These are phyloP conservation scores for Clarias macrocephalus DNA, from an alignment of 2,113 vertebrate species.

Conservation along the genomic window DNA sequence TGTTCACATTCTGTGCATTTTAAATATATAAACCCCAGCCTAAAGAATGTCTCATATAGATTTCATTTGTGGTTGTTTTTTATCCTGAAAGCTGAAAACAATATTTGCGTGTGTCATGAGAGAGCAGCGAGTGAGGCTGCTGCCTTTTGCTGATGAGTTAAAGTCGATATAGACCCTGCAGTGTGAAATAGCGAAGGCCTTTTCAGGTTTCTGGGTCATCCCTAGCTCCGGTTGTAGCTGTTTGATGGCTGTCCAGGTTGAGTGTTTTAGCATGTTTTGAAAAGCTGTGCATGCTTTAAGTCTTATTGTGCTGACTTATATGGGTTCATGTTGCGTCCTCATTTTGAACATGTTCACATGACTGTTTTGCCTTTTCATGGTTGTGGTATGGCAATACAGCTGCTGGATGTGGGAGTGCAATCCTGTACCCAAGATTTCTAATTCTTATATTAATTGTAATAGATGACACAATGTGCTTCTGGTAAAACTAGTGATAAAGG, in stretches of 20 bases:
- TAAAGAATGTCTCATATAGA: neutral
- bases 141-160: constrained; percentile 18
- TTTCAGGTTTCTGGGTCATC: constrained; percentile 34
- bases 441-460: constrained; percentile 21
- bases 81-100: neutral
- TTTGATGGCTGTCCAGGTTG: neutral
- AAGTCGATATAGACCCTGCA: constrained; percentile 9
- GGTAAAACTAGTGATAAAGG: constrained; percentile 43
- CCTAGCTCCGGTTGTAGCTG: neutral
- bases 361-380: constrained; percentile 15
- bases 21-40: neutral
- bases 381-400: constrained; percentile 17
- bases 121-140: neutral
- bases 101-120: neutral
- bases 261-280: neutral
- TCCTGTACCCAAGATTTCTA: constrained; percentile 28
- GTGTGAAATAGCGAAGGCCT: constrained; percentile 16
- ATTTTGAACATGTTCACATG: neutral
- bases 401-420: constrained; percentile 25
- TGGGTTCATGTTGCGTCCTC: neutral
- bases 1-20: neutral
- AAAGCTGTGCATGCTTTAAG: neutral
- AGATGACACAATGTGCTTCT: constrained; percentile 29
- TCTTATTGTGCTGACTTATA: constrained; percentile 5
- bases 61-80: neutral